Evolutionary conservation across 2,113 vertebrate genomes (phyloP).

Genomic region (Panthera tigris): DNA sequence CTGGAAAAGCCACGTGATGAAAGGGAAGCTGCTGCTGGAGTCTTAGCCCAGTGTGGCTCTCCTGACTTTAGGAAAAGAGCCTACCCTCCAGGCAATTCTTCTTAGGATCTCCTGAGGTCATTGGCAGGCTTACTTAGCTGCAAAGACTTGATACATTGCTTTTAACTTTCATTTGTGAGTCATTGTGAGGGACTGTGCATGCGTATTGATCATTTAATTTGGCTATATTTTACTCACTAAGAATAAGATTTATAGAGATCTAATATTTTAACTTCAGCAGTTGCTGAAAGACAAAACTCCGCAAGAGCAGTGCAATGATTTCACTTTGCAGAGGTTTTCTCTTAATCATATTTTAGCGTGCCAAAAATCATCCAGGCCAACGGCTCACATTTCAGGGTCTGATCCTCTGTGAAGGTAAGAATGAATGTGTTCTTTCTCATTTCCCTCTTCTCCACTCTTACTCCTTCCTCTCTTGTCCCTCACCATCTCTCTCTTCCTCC

Average conservation of each 20-base stretch:
- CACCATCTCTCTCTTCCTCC: background rate
- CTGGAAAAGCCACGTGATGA: background rate
- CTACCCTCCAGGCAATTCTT: background rate
- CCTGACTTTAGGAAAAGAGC: background rate
- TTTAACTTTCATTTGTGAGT: background rate
- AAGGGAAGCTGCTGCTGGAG: background rate
- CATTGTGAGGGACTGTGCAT: background rate
- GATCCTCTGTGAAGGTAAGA: background rate
- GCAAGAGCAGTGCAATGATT: background rate
- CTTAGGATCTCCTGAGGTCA: background rate
- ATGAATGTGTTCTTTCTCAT: background rate
- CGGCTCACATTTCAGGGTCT: background rate
- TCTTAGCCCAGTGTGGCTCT: background rate
- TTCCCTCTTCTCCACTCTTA: background rate
- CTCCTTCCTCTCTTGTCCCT: background rate
- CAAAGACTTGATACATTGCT: background rate
- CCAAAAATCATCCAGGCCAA: background rate
- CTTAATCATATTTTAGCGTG: background rate
- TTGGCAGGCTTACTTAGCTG: background rate
- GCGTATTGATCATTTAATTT: background rate
- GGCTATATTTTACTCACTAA: background rate
- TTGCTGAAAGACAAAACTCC: background rate
- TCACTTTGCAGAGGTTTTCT: background rate
- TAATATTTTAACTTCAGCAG: conserved; percentile 2
- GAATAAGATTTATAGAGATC: background rate